phyloP scores from a whole-genome alignment of 2,888 invertebrate species.

The Drosophila flavopinicola region DNA sequence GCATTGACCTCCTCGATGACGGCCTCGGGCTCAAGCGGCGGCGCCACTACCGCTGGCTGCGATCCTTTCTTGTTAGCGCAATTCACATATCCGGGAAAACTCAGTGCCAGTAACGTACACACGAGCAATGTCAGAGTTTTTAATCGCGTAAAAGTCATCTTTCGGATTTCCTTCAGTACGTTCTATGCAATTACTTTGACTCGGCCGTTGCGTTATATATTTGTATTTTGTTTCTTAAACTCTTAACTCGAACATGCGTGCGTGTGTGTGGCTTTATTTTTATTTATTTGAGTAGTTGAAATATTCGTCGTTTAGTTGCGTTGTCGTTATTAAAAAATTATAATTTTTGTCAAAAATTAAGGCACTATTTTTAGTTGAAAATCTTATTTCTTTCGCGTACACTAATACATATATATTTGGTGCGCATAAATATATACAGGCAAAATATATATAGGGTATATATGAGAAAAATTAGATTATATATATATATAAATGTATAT shows the following conservation, averaged over 20 bases:
- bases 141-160: slow-evolving; percentile 85
- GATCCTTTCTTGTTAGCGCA: slow-evolving; percentile 84
- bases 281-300: slow-evolving; percentile 45
- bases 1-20: slow-evolving; percentile 97
- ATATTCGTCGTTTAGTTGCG: slow-evolving; percentile 61
- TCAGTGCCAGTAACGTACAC: slow-evolving; percentile 84
- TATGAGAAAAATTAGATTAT: slow-evolving; percentile 70
- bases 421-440: slow-evolving; percentile 51
- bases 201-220: slow-evolving; percentile 44
- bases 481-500: slow-evolving; percentile 57
- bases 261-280: slow-evolving; percentile 40
- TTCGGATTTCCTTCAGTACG: slow-evolving; percentile 55
- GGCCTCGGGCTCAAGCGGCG: slow-evolving; percentile 86
- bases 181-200: slow-evolving; percentile 41
- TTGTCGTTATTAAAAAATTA: slow-evolving; percentile 64
- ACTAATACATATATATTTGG: slow-evolving; percentile 70
- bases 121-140: slow-evolving; percentile 84
- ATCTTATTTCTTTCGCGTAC: slow-evolving; percentile 71
- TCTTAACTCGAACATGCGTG: slow-evolving; percentile 71
- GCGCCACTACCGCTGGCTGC: slow-evolving; percentile 71
- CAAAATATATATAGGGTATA: slow-evolving; percentile 68
- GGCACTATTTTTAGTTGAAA: slow-evolving; percentile 75
- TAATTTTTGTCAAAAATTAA: slow-evolving; percentile 56
- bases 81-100: slow-evolving; percentile 84
- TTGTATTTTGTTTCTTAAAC: slow-evolving; percentile 26